Evolutionary conservation across 1,140 invertebrate genomes (phyloP), one percentile per base, ranked within the genome.

Genomic region (Cydia splendana): DNA sequence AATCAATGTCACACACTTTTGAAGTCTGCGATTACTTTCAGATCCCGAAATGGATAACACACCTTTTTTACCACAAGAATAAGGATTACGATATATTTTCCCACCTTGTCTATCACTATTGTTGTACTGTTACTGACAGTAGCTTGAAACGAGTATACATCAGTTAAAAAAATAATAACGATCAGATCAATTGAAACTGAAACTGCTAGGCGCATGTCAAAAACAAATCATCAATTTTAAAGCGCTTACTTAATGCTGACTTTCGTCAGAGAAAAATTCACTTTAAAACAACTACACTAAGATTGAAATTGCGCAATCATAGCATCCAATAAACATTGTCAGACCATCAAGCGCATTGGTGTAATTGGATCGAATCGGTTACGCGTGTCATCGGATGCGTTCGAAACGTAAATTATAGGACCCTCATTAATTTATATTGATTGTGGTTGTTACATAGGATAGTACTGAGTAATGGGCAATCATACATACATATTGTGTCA

Each of bases 341-440:
- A 71, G 15, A 10, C 30, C 67, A 71, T 38, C 67, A 42, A 38
- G 34, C 67, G 67, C 67, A 38, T 71, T 18, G 67, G 28, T 9
- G 67, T 83, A 85, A 85, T 84, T 87, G 82, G 86, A 88, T 85
- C 82, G 83, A 84, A 82, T 80, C 77, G 78, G 79, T 80, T 57
- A 82, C 78, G 82, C 82, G 82, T 87, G 82, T 83, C 81, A 77
- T 75, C 76, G 45, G 38, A 48, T 73, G 48, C 71, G 65, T 69
- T 81, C 80, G 74, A 80, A 82, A 81, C 80, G 74, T 82, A 82
- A 83, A 78, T 80, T 87, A 86, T 82, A 84, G 78, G 78, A 67
- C 51, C 67, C 24, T 71, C 15, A 71, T 71, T 45, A n/a, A 42
- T 38, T 24, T 62, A 62, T 24, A 12, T 0, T 48, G 3, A 42